Base-by-base conservation (phyloP, 2,797 vertebrate genomes). In the Thamnophis elegans region DNA sequence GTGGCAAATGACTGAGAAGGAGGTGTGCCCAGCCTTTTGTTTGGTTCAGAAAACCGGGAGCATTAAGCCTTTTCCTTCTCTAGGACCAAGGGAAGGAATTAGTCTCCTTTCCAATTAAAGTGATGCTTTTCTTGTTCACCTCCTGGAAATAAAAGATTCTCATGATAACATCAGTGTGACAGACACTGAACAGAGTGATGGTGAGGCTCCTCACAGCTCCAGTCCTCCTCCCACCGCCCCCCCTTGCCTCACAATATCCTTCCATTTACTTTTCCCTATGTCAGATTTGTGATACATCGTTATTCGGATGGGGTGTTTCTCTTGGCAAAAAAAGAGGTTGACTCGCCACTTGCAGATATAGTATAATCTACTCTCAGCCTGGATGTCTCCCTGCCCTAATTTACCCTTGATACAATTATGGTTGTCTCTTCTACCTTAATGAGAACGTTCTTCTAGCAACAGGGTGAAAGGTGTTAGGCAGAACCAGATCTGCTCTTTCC, bases 391-490 rank as follows among this genome's bases (percentile, higher is more conserved):
- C 36, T 12, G 47, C 68, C 53, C 59, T 58, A 90, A 95, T 95
- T 95, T 95, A 93, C 93, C 53, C 88, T 92, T 93, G 93, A 10
- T 93, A 60, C 92, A 94, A 18, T 60, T 94, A 92, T 47, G 88
- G 89, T 73, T 60, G 92, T 85, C 92, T 94, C 93, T 94, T 93
- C 91, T 92, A 25, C 65, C 90, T 96, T 96, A 96, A 94, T 0
- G 0, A 95, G 93, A 94, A 92, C 16, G n/a, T 7, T 94, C n/a
- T 94, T 89, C 20, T 85, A 92, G 93, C 90, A 92, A 87, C 96
- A 94, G 90, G 90, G 78, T 93, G 92, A 94, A 93, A 95, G 93
- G 93, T 95, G 95, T 95, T 91, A 0, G 7, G 93, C 91, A 93
- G 2, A 1, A 92, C 91, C 62, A 87, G 89, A 95, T 94, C 90